phyloP scores from a whole-genome alignment of 2,888 invertebrate genomes.

The Pseudeuparius sepicola region DNA sequence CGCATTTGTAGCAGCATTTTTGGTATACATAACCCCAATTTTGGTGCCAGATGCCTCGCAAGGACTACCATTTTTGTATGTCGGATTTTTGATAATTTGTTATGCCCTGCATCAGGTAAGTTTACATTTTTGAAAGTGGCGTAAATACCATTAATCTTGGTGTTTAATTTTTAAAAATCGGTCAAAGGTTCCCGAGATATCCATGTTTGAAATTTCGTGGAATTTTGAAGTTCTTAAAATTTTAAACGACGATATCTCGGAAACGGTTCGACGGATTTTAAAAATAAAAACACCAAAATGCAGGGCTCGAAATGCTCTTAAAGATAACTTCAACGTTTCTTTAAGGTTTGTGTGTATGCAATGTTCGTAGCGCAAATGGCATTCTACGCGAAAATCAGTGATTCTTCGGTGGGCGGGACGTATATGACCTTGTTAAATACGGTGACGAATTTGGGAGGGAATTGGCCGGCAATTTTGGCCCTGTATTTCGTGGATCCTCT shows the following conservation, averaged over 20 bases:
- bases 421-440: slow-evolving; percentile 99
- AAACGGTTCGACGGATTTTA: too few relatives aligned
- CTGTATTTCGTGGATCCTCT: slow-evolving; percentile 86
- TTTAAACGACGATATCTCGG: too few relatives aligned
- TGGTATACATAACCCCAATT: slow-evolving; percentile 79
- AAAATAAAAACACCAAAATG: too few relatives aligned
- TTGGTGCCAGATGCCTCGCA: slow-evolving; percentile 52
- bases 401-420: slow-evolving; percentile 93
- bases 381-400: slow-evolving; percentile 94
- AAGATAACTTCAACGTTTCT: too few relatives aligned
- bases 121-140: slow-evolving; percentile 6
- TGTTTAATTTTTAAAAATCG: too few relatives aligned
- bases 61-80: slow-evolving; percentile 62
- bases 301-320: too few relatives aligned
- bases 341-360: slow-evolving; percentile 80
- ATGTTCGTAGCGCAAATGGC: slow-evolving; percentile 99
- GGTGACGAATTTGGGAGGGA: slow-evolving; percentile 91
- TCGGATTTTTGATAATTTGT: slow-evolving; percentile 61
- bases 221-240: too few relatives aligned
- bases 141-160: neutral
- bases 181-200: too few relatives aligned
- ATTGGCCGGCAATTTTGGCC: slow-evolving; percentile 90
- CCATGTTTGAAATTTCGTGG: too few relatives aligned
- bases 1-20: slow-evolving; percentile 68
- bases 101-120: slow-evolving; percentile 87